Conservation (phyloP, 2,113 vertebrate species). For the Catagonus wagneri region DNA sequence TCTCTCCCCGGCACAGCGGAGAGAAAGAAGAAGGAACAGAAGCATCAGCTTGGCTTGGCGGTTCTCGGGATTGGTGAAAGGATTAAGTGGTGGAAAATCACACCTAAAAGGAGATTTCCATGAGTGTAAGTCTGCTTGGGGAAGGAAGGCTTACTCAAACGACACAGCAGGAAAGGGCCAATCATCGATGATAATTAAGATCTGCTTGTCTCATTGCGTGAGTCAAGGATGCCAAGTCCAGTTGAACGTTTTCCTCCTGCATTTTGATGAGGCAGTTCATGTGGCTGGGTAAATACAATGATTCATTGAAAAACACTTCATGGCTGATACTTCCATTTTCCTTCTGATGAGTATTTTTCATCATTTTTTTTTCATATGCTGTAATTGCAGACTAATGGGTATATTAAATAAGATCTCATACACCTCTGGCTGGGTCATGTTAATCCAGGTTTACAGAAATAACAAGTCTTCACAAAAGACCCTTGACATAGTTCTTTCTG, state of each 20-base stretch:
- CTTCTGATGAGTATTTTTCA: background rate
- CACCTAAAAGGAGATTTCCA: background rate
- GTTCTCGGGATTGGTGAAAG: background rate
- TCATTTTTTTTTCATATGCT: conserved; percentile 20
- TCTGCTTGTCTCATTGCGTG: background rate
- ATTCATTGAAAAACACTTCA: conserved; percentile 57
- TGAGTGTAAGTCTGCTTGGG: background rate
- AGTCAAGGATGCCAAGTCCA: conserved; percentile 16
- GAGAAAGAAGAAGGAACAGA: background rate
- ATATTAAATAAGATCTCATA: background rate
- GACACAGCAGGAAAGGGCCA: background rate
- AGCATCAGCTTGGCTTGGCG: background rate
- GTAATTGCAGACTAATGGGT: background rate
- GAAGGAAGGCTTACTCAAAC: background rate
- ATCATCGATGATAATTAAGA: background rate
- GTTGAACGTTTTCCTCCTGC: conserved; percentile 25
- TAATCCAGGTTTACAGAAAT: conserved; percentile 36
- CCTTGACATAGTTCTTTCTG: conserved; percentile 9
- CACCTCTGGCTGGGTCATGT: background rate
- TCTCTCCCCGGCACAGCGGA: background rate
- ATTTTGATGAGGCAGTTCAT: conserved; percentile 26
- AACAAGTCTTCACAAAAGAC: background rate
- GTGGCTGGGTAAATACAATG: conserved; percentile 14
- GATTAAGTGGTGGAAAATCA: background rate
- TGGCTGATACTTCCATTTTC: conserved; percentile 27